These are phyloP conservation scores for Blastomussa wellsi DNA, from an alignment of 92 coral and sea anemone species.

Conservation along the genomic window DNA sequence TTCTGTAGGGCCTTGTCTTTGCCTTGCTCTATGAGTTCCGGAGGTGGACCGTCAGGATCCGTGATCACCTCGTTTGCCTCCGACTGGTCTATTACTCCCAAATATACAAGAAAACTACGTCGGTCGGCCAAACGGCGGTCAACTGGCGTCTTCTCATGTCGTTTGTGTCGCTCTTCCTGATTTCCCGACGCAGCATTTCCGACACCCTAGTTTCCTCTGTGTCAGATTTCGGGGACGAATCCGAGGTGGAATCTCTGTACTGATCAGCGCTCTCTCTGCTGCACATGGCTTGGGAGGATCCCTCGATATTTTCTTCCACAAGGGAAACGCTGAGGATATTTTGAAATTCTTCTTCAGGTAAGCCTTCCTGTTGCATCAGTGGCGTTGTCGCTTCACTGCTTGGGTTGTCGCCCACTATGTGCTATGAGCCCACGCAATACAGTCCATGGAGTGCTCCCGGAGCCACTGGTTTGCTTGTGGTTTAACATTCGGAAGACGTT, in stretches of 20 bases:
- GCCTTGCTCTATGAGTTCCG: neutral
- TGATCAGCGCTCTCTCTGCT: neutral
- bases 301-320: neutral
- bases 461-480: slow-evolving; percentile 58
- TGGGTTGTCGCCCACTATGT: neutral
- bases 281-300: neutral
- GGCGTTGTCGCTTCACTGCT: neutral
- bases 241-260: no score
- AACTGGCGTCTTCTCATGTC: no score
- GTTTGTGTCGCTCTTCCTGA: no score
- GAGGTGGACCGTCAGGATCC: no score
- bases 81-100: no score
- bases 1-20: neutral
- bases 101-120: no score
- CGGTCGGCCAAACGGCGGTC: no score
- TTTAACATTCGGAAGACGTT: slow-evolving; percentile 23
- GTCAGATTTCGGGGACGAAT: neutral
- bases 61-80: no score
- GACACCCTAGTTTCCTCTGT: no score
- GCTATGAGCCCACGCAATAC: slow-evolving; percentile 52
- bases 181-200: no score
- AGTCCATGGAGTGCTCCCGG: slow-evolving; percentile 43
- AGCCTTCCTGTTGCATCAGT: neutral
- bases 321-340: neutral
- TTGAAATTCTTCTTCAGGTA: neutral